These are phyloP conservation scores for Laothoe populi DNA, from an alignment of 2,888 invertebrate species.

Conservation along the genomic window DNA sequence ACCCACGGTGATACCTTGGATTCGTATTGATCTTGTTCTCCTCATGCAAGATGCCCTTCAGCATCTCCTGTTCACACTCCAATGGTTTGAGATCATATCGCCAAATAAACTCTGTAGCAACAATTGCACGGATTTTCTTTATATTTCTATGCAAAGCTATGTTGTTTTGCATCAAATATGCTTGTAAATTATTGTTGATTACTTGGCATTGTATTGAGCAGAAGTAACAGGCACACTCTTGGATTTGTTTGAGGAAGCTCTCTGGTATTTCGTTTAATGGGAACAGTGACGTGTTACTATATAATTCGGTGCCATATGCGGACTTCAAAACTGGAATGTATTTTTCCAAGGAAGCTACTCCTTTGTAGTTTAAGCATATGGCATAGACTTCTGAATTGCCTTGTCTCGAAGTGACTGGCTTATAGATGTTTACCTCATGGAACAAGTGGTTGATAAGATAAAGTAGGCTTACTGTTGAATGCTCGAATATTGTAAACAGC, in stretches of 20 bases:
- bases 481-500: constrained; percentile 95
- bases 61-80: constrained; percentile 72
- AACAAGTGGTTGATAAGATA: constrained; percentile 92
- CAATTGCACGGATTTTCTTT: constrained; percentile 74
- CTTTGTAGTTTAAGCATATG: constrained; percentile 87
- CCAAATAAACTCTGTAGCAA: constrained; percentile 85
- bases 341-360: constrained; percentile 62
- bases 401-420: constrained; percentile 96
- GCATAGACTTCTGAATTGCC: constrained; percentile 98
- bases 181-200: constrained; percentile 87
- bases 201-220: constrained; percentile 87
- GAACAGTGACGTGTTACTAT: constrained; percentile 83
- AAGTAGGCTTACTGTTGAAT: constrained; percentile 90
- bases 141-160: constrained; percentile 67
- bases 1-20: constrained; percentile 80
- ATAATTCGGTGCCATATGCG: constrained; percentile 72
- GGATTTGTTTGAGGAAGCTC: constrained; percentile 87
- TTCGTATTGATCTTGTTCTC: constrained; percentile 76
- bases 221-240: constrained; percentile 87
- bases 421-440: constrained; percentile 89
- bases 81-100: constrained; percentile 85
- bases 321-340: constrained; percentile 73
- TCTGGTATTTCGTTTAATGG: constrained; percentile 83
- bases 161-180: constrained; percentile 82
- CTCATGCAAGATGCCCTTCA: constrained; percentile 72